Evolutionary conservation across 2,888 invertebrate genomes (phyloP).

Genomic region (Philonicus albiceps): DNA sequence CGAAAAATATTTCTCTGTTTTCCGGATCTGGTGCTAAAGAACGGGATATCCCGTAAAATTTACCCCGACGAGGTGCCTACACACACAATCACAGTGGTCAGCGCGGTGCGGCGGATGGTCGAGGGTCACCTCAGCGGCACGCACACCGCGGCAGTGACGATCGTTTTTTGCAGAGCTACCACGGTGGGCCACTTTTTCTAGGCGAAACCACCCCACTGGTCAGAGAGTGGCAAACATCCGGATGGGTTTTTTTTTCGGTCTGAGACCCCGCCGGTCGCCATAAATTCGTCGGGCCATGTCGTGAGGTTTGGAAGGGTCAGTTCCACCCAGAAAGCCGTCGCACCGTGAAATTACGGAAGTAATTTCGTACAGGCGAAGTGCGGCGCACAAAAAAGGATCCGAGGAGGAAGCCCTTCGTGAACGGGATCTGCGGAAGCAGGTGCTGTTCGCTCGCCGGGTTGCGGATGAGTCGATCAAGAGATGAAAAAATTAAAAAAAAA

Average conservation of each 20-base stretch:
- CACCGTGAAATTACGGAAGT: constrained; percentile 1
- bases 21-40: neutral
- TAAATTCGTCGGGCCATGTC: neutral
- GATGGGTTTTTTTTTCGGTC: neutral
- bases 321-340: constrained; percentile 30
- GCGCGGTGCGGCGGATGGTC: too few species aligned
- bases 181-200: neutral
- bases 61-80: neutral
- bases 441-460: neutral
- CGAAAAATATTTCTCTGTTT: too few species aligned
- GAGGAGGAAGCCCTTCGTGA: neutral
- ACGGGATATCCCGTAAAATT: neutral
- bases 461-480: neutral
- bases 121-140: neutral
- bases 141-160: neutral
- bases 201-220: neutral
- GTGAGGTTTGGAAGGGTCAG: constrained; percentile 32
- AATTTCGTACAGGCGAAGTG: neutral
- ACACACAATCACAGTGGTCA: neutral
- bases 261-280: neutral
- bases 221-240: neutral
- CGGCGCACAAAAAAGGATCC: neutral
- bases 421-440: constrained; percentile 5
- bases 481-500: neutral
- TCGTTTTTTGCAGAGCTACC: neutral